Evolutionary conservation across 2,888 invertebrate species (phyloP).

Genomic region (Alcis repandata): DNA sequence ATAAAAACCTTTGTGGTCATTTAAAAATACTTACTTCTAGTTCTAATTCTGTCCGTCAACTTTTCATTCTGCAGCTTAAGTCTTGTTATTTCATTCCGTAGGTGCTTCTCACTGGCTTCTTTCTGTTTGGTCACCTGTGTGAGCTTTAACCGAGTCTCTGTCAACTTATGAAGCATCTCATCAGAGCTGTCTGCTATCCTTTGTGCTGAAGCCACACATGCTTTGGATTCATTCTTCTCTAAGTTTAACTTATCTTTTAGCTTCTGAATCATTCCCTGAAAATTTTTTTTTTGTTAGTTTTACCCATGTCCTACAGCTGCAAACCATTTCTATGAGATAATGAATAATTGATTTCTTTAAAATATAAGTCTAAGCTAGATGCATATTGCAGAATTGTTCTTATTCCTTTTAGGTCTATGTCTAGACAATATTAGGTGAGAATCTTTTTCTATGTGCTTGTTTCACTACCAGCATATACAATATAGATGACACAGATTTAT

Average conservation of each 20-base stretch:
- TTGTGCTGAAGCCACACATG: constrained; percentile 79
- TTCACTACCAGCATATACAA: not conserved
- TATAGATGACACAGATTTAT: not conserved
- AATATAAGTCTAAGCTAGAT: no score
- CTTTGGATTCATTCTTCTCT: constrained; percentile 77
- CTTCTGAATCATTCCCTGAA: constrained; percentile 62
- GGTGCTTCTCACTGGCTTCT: constrained; percentile 67
- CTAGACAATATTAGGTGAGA: no score
- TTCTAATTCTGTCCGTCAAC: constrained; percentile 68
- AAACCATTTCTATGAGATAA: not conserved
- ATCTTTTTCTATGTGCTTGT: no score
- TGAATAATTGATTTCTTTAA: not conserved
- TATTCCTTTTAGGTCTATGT: no score
- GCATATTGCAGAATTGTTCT: no score
- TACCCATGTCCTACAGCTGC: not conserved
- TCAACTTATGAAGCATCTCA: constrained; percentile 65
- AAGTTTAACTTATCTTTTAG: constrained; percentile 67
- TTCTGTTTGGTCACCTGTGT: constrained; percentile 74
- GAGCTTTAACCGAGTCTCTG: constrained; percentile 67
- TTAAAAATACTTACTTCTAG: constrained; percentile 64
- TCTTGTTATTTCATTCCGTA: constrained; percentile 73
- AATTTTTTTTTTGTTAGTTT: not conserved
- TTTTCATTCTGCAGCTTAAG: constrained; percentile 77
- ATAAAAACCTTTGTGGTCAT: not conserved
- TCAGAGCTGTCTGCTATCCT: constrained; percentile 77